Evolutionary conservation across 2,888 invertebrate species (phyloP).

Genomic region (Ophioninae sp.): DNA sequence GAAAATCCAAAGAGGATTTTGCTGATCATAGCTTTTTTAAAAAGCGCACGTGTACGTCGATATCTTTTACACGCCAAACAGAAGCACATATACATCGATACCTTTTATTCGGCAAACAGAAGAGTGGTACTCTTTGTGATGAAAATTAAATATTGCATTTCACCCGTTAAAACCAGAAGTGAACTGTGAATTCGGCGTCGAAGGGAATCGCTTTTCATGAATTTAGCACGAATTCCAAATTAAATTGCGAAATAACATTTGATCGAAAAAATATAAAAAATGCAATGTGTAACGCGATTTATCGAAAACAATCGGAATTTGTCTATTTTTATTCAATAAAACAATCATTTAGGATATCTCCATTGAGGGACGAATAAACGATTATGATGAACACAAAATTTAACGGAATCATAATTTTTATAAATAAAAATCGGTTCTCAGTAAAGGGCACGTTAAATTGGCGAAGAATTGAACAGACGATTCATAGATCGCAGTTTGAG

Average conservation of each 20-base stretch:
- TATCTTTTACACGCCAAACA: background rate
- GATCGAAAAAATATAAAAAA: background rate
- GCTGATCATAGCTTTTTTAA: background rate
- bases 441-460: no score
- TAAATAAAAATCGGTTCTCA: no score
- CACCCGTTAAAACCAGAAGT: background rate
- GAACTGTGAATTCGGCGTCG: background rate
- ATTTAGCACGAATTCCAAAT: conserved; percentile 9
- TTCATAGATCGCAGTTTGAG: no score
- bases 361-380: background rate
- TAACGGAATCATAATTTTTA: background rate
- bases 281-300: background rate
- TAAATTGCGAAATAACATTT: background rate
- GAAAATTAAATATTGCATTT: background rate
- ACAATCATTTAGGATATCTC: background rate
- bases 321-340: background rate
- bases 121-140: background rate
- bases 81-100: background rate
- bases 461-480: no score
- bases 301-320: background rate
- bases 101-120: background rate
- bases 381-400: background rate
- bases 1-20: background rate
- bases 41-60: background rate
- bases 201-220: background rate